Conservation (phyloP, 2,113 vertebrate genomes). For the Chionodraco myersi region DNA sequence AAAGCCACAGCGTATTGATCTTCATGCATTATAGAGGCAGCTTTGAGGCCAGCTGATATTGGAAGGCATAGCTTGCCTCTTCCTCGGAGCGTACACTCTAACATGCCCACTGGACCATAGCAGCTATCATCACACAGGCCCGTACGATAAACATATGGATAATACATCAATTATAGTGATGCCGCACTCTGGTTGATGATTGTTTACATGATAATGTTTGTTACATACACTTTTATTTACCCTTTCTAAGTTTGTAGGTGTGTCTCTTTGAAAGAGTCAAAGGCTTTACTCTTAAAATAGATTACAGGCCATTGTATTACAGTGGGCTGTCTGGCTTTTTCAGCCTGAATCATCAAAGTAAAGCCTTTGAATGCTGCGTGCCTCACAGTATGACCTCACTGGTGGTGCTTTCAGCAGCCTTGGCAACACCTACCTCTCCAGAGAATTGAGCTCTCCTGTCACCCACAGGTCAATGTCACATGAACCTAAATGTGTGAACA, state of each 20-base stretch:
- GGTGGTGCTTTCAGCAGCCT: conserved; percentile 39
- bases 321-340: conserved; percentile 23
- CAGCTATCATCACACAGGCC: conserved; percentile 64
- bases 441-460: conserved; percentile 45
- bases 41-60: conserved; percentile 68
- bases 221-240: conserved; percentile 12
- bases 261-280: conserved; percentile 26
- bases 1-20: conserved; percentile 81
- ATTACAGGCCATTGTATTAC: conserved; percentile 23
- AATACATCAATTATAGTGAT: conserved; percentile 38
- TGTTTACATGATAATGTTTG: conserved; percentile 54
- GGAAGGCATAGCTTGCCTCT: conserved; percentile 58
- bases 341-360: conserved; percentile 41
- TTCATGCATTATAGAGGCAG: conserved; percentile 78
- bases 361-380: conserved; percentile 17
- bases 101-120: conserved; percentile 71
- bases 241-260: not conserved
- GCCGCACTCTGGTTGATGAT: conserved; percentile 36
- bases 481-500: conserved; percentile 73
- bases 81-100: conserved; percentile 39
- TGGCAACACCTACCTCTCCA: conserved; percentile 52
- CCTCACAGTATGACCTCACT: conserved; percentile 34
- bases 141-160: conserved; percentile 68
- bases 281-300: conserved; percentile 38
- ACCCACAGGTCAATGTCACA: conserved; percentile 63